A percentile compares a stretch with the other conserved stretches of the same genome.
Evolutionary conservation across 2,888 invertebrate species (phyloP).

Genomic region (Lepidocyrtinus sp.): DNA sequence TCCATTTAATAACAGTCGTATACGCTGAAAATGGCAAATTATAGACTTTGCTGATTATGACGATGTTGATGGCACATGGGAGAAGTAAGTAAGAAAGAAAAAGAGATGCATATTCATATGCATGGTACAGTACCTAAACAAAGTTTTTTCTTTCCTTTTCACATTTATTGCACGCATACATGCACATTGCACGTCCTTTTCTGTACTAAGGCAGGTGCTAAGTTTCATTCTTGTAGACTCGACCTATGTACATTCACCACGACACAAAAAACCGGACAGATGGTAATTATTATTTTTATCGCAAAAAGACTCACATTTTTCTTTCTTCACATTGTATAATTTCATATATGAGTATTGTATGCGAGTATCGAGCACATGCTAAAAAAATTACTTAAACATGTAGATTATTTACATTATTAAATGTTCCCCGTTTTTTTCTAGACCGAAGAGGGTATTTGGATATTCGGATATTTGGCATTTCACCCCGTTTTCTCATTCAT

Average conservation of each 20-base stretch:
- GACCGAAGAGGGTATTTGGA: too few species aligned
- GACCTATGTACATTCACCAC: neutral
- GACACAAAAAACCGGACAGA: slow-evolving; percentile 42
- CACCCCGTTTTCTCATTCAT: too few species aligned
- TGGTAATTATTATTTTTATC: slow-evolving; percentile 50
- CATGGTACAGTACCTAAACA: neutral
- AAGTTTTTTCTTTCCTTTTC: neutral
- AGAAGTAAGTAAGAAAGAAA: neutral
- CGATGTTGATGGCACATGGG: slow-evolving; percentile 14
- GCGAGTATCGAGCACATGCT: too few species aligned
- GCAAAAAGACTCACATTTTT: too few species aligned
- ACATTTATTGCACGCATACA: neutral
- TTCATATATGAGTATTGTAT: too few species aligned
- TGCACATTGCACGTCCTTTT: neutral
- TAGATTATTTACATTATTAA: too few species aligned
- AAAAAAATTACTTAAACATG: too few species aligned
- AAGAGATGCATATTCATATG: neutral
- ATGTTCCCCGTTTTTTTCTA: too few species aligned
- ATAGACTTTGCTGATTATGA: slow-evolving; percentile 28
- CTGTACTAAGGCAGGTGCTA: slow-evolving; percentile 8
- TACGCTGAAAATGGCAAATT: slow-evolving; percentile 40
- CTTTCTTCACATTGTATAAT: too few species aligned
- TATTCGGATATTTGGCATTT: too few species aligned
- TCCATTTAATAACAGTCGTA: slow-evolving; percentile 25
- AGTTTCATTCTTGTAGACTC: slow-evolving; percentile 10